Evolutionary conservation across 2,888 invertebrate species (phyloP).

Genomic region (Watsonalla binaria): DNA sequence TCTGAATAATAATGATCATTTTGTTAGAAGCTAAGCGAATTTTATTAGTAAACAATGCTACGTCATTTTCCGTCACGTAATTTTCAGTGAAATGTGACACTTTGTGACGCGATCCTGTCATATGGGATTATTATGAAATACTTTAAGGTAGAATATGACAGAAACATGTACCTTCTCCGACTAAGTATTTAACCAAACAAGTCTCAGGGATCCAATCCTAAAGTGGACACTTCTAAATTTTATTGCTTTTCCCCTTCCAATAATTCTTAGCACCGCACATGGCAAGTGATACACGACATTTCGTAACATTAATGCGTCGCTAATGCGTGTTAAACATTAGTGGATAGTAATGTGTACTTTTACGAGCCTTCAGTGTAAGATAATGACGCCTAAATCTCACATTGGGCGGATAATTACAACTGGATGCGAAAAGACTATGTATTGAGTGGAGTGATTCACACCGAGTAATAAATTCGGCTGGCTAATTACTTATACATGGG

Average conservation of each 20-base stretch:
- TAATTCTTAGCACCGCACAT: conserved; percentile 16
- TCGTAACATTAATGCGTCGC: conserved; percentile 66
- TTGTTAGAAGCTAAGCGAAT: too few relatives aligned
- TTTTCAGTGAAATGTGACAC: too few relatives aligned
- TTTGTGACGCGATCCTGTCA: too few relatives aligned
- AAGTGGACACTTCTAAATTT: background rate
- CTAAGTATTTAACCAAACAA: background rate
- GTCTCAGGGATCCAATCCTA: background rate
- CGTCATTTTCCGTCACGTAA: too few relatives aligned
- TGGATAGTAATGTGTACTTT: conserved; percentile 62
- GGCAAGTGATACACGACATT: conserved; percentile 43
- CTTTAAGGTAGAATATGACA: too few relatives aligned
- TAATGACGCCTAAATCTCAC: conserved; percentile 46
- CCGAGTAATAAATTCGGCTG: background rate
- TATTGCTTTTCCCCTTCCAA: conserved; percentile 1
- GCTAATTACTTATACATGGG: background rate
- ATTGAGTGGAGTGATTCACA: conserved; percentile 33
- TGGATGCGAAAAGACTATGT: conserved; percentile 32
- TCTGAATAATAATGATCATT: too few relatives aligned
- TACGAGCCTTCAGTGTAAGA: conserved; percentile 52
- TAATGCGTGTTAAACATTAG: conserved; percentile 69
- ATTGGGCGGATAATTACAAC: conserved; percentile 25
- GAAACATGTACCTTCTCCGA: background rate
- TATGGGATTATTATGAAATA: too few relatives aligned
- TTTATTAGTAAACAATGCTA: too few relatives aligned